Percentiles rank a stretch among this genome's conserved stretches.
phyloP scores from a whole-genome alignment of 35 echinoderm and acorn worm genomes.

The Stichopus chloronotus region DNA sequence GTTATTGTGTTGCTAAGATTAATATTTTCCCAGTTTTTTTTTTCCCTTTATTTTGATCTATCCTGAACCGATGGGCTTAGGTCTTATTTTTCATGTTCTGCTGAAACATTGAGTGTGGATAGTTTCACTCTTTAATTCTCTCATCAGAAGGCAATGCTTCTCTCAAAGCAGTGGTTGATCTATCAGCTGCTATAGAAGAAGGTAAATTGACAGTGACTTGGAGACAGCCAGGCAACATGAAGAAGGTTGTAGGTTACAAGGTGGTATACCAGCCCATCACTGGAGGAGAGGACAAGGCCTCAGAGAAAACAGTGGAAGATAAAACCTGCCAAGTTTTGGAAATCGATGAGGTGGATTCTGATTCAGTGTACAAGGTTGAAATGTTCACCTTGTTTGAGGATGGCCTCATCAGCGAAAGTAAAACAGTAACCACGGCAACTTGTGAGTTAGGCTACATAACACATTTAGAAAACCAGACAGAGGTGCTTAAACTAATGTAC shows the following conservation, averaged over 20 bases:
- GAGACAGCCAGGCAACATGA: not conserved
- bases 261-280: not conserved
- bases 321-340: not conserved
- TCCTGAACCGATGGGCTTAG: too few species aligned
- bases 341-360: not conserved
- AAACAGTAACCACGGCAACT: not conserved
- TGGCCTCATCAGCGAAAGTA: not conserved
- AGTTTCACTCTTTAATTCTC: not conserved
- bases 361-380: not conserved
- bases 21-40: too few species aligned
- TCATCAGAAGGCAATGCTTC: not conserved
- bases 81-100: too few species aligned
- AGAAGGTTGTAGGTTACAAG: constrained; percentile 54
- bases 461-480: not conserved
- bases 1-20: too few species aligned
- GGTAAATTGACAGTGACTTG: constrained; percentile 19
- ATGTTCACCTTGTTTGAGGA: constrained; percentile 30
- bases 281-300: not conserved
- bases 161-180: not conserved
- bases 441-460: not conserved
- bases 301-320: not conserved
- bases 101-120: too few species aligned
- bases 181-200: not conserved
- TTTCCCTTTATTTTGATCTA: too few species aligned
- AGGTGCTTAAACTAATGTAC: not conserved